Conservation (phyloP, 2,113 vertebrate species). For the Garra rufa region DNA sequence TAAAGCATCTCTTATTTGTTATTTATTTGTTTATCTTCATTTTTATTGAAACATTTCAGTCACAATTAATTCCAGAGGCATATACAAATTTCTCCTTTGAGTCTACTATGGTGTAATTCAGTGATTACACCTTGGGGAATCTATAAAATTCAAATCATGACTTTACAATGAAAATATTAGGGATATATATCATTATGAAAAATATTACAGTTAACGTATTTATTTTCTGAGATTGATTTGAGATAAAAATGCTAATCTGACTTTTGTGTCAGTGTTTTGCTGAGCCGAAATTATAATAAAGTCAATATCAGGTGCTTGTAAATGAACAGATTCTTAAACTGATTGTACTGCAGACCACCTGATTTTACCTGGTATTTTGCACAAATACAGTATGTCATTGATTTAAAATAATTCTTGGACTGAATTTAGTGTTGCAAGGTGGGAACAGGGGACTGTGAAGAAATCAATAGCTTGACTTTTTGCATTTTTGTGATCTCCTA, state of each 20-base stretch:
- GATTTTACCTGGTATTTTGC: background rate
- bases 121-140: background rate
- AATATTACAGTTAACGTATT: background rate
- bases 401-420: background rate
- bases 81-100: background rate
- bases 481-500: background rate
- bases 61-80: background rate
- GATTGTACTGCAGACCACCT: background rate
- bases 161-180: background rate
- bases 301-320: background rate
- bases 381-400: background rate
- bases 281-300: too few species aligned
- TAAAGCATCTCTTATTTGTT: too few species aligned
- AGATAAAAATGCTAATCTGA: too few species aligned
- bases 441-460: background rate
- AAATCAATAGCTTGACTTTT: background rate
- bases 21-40: too few species aligned
- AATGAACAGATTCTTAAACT: background rate
- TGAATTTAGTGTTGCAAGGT: background rate
- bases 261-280: too few species aligned
- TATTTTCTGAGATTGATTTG: too few species aligned
- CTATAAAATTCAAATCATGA: background rate
- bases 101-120: background rate
- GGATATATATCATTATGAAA: background rate
- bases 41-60: background rate